Conservation (phyloP, 1,140 invertebrate genomes). For the Drosophila kanapiae region DNA sequence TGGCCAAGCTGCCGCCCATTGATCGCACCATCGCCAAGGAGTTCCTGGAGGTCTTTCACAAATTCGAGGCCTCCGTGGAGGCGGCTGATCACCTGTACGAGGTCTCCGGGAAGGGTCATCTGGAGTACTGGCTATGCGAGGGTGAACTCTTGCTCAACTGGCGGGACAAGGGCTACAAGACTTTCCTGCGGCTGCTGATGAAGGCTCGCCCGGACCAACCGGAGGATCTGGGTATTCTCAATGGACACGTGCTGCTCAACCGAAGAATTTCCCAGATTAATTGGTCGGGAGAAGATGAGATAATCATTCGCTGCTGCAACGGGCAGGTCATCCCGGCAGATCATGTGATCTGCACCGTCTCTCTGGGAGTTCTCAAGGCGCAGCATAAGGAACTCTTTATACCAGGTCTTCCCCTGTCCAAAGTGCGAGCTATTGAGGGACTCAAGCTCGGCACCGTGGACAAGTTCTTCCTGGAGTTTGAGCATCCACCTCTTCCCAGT, state of each 20-base stretch:
- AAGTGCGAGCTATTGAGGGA: constrained; percentile 88
- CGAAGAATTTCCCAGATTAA: constrained; percentile 86
- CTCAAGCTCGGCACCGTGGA: constrained; percentile 90
- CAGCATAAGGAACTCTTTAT: constrained; percentile 87
- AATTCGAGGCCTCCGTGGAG: constrained; percentile 87
- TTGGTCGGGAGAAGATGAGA: constrained; percentile 68
- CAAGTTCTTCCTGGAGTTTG: constrained; percentile 91
- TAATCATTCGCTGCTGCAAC: constrained; percentile 87
- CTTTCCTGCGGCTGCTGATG: constrained; percentile 87
- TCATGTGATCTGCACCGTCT: constrained; percentile 89
- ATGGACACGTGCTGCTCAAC: constrained; percentile 84
- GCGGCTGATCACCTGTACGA: constrained; percentile 88
- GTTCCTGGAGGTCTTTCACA: constrained; percentile 86
- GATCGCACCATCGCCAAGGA: constrained; percentile 76
- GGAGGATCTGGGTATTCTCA: constrained; percentile 61
- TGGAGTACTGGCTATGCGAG: constrained; percentile 87
- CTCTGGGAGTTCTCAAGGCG: constrained; percentile 90
- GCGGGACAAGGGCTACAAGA: constrained; percentile 88
- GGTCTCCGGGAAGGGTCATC: constrained; percentile 86
- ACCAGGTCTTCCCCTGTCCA: constrained; percentile 87
- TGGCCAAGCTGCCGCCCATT: constrained; percentile 55
- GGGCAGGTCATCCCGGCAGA: constrained; percentile 87
- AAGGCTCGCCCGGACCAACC: constrained; percentile 39
- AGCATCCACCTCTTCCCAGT: constrained; percentile 88
- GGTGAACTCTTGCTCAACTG: constrained; percentile 88